phyloP scores from a whole-genome alignment of 2,797 vertebrate species.

The Hozukius guyotensis region DNA sequence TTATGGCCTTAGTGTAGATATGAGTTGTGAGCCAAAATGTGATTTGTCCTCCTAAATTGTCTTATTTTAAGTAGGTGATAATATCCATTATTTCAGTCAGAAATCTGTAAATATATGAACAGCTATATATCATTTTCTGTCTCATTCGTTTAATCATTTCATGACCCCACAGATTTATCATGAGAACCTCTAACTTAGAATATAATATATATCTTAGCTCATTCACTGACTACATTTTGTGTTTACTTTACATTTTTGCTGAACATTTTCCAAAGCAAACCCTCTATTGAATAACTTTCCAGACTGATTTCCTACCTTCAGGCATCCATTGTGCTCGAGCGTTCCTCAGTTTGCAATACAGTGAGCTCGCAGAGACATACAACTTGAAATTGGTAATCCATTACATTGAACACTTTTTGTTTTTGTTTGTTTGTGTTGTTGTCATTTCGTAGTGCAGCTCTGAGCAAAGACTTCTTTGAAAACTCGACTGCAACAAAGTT shows the following conservation, averaged over 20 bases:
- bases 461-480: background rate
- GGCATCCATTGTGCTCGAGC: background rate
- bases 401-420: background rate
- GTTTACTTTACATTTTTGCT: background rate
- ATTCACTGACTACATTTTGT: background rate
- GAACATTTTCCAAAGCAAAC: background rate
- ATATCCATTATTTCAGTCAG: too few relatives aligned
- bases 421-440: background rate
- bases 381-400: background rate
- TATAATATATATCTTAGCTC: background rate
- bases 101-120: too few relatives aligned
- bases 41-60: background rate
- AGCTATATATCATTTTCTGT: background rate
- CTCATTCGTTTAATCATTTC: background rate
- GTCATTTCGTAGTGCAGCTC: background rate
- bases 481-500: background rate
- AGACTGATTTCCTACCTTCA: background rate
- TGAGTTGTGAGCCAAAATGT: background rate
- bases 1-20: background rate
- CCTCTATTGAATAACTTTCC: background rate
- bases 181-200: too few relatives aligned
- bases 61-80: background rate
- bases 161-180: background rate
- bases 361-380: background rate
- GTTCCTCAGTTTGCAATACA: background rate